Conservation (phyloP, 1,140 invertebrate genomes). For the Lanistes nyassanus region DNA sequence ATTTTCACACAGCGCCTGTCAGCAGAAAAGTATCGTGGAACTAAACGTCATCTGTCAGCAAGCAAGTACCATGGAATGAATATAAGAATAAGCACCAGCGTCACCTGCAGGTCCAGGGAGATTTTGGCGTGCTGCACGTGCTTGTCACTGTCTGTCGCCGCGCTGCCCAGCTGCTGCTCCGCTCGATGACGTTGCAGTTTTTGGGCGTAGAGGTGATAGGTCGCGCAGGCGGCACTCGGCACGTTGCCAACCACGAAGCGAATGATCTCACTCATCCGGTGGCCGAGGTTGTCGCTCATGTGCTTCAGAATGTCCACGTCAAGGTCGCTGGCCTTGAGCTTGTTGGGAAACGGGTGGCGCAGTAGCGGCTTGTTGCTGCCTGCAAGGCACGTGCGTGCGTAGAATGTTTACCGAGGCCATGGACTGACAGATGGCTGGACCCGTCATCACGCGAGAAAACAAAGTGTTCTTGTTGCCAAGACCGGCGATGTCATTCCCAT, state of each 20-base stretch:
- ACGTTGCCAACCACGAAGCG: constrained; percentile 60
- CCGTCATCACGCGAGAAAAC: too few species aligned
- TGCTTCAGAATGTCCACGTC: constrained; percentile 58
- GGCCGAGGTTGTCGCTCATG: constrained; percentile 60
- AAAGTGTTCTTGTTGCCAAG: too few species aligned
- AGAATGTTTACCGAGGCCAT: too few species aligned
- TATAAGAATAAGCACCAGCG: not conserved
- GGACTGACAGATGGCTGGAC: too few species aligned
- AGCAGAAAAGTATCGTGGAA: too few species aligned
- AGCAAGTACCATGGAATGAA: not conserved
- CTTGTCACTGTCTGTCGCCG: constrained; percentile 28
- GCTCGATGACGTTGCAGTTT: constrained; percentile 45
- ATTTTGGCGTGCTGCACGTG: constrained; percentile 27
- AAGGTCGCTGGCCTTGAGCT: constrained; percentile 50
- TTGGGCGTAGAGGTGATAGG: constrained; percentile 57
- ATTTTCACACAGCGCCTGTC: too few species aligned
- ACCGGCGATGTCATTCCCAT: too few species aligned
- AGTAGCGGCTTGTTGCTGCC: constrained; percentile 31
- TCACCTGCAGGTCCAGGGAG: constrained; percentile 37
- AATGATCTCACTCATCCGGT: constrained; percentile 57
- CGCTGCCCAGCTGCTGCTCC: constrained; percentile 33
- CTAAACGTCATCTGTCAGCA: too few species aligned
- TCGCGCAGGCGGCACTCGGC: constrained; percentile 57
- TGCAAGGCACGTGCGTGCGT: too few species aligned
- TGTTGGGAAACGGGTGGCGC: constrained; percentile 51